phyloP scores from a whole-genome alignment of 2,797 vertebrate species.

The Acanthiza pusilla region DNA sequence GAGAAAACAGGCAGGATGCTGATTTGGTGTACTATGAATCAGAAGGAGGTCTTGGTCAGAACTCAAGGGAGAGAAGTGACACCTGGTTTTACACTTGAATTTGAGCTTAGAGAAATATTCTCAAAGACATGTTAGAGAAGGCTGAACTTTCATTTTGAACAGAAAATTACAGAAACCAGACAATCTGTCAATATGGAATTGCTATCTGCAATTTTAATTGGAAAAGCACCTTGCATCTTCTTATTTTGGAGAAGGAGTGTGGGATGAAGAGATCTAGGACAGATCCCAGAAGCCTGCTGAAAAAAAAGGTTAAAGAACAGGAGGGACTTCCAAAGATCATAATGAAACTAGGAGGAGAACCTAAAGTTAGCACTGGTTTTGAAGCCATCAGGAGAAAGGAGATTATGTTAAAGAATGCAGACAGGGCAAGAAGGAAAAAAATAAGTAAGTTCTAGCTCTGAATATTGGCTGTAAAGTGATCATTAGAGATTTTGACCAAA shows the following conservation, averaged over 20 bases:
- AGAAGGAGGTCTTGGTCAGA: background rate
- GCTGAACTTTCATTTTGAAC: background rate
- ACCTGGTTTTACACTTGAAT: background rate
- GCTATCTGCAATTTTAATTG: background rate
- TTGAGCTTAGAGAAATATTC: background rate
- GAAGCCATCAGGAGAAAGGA: background rate
- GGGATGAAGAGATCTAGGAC: background rate
- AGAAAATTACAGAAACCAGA: background rate
- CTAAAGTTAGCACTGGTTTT: background rate
- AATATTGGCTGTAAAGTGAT: background rate
- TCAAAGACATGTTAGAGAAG: background rate
- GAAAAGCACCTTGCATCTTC: background rate
- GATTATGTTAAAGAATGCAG: background rate
- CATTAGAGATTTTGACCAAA: conserved; percentile 5
- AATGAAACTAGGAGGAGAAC: background rate
- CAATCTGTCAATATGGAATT: background rate
- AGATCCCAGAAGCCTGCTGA: background rate
- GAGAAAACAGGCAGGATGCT: background rate
- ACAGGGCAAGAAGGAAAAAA: background rate
- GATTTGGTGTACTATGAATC: background rate
- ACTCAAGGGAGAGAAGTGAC: background rate
- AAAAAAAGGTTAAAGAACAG: background rate
- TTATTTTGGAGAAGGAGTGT: background rate
- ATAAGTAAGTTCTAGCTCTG: background rate
- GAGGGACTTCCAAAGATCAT: background rate